Conservation (phyloP, 1,140 invertebrate genomes). For the Ceratitis capitata region DNA sequence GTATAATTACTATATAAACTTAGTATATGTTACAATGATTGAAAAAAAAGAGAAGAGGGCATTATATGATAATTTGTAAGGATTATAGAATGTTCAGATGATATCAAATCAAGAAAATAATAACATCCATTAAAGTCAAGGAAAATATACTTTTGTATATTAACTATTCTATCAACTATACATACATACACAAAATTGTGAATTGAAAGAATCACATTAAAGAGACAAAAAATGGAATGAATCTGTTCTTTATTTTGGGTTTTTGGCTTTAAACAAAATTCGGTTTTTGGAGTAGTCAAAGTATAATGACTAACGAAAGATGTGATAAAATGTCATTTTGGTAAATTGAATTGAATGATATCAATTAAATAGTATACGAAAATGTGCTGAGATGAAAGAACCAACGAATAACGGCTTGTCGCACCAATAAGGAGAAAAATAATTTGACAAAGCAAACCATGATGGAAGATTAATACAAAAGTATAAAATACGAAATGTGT, state of each 20-base stretch:
- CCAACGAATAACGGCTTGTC: no score
- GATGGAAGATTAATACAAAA: no score
- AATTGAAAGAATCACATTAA: constrained; percentile 35
- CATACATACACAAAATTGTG: constrained; percentile 31
- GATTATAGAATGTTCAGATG: constrained; percentile 32
- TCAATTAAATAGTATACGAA: no score
- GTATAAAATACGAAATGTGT: no score
- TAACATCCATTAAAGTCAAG: constrained; percentile 35
- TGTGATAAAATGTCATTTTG: no score
- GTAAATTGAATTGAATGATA: no score
- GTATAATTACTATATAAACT: constrained; percentile 40
- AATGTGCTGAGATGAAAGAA: no score
- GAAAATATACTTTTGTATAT: constrained; percentile 40
- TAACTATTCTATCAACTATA: constrained; percentile 20
- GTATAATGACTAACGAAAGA: no score
- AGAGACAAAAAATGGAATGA: constrained; percentile 11
- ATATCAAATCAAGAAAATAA: constrained; percentile 2
- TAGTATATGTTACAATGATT: constrained; percentile 34
- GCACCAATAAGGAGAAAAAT: no score
- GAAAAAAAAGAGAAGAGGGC: constrained; percentile 11
- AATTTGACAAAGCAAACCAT: no score
- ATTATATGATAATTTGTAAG: constrained; percentile 38
- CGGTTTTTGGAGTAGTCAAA: no score
- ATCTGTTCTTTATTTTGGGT: background rate
- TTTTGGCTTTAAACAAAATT: no score